Evolutionary conservation across 2,888 invertebrate genomes (phyloP).

Genomic region (Rotaria magnacalcarata): DNA sequence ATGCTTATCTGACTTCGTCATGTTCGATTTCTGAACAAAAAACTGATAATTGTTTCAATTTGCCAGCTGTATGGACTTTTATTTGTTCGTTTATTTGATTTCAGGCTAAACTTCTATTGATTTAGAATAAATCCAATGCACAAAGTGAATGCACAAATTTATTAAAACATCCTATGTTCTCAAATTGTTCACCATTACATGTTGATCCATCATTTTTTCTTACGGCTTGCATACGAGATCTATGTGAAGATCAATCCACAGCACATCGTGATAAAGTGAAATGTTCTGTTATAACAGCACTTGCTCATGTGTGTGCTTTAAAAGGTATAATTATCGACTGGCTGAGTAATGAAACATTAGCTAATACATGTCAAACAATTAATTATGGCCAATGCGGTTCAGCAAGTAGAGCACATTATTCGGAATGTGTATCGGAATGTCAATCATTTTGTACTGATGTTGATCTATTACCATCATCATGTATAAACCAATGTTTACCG

Average conservation of each 20-base stretch:
- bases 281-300: conserved; percentile 75
- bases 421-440: conserved; percentile 48
- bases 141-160: conserved; percentile 30
- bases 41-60: background rate
- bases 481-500: too few relatives aligned
- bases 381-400: conserved; percentile 43
- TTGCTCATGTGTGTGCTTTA: conserved; percentile 74
- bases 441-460: conserved; percentile 46
- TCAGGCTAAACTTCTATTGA: background rate
- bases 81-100: background rate
- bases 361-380: conserved; percentile 33
- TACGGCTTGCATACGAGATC: conserved; percentile 76
- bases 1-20: conserved; percentile 30
- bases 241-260: conserved; percentile 71
- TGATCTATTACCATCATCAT: conserved; percentile 21
- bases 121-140: conserved; percentile 29
- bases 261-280: conserved; percentile 51
- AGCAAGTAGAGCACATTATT: conserved; percentile 47
- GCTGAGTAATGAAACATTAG: conserved; percentile 63
- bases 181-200: conserved; percentile 71
- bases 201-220: conserved; percentile 76
- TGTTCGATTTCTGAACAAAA: background rate
- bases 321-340: conserved; percentile 72
- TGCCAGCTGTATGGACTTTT: background rate
- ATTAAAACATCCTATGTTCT: conserved; percentile 46